Base-by-base conservation (phyloP, 1,140 invertebrate species). In the Radopholus similis region DNA sequence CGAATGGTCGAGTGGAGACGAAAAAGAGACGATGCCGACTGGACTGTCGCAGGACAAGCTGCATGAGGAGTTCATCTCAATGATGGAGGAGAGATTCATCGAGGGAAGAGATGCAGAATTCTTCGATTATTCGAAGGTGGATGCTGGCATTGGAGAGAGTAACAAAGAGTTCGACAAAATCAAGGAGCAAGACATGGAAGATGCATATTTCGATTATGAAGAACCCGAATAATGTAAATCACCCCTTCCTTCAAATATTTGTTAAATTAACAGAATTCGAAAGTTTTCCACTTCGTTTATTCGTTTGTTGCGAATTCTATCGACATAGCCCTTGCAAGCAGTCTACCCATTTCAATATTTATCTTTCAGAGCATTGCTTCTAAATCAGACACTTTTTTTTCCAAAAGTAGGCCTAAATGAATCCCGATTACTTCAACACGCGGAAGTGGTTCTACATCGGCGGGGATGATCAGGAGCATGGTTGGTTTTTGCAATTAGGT, bases 1-100 rank as follows among this genome's bases (percentile, higher is more conserved):
- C 21, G 64, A 64, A 42, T 66, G 64, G 64, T 66, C 66, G 2
- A 68, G 66, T 35, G 68, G 68, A 23, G 66, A 68, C 18, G 64
- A 66, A 15, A 11, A 70, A 11, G 66, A 68, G 26, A 34, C 40
- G 13, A 78, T 30, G 65, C 75, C 35, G 71, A 78, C n/a, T 13
- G 73, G 68, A 13, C 34, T 70, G 21, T 67, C 71, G 34, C 83
- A 85, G 65, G 84, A 83, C 53, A 82, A 86, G 49, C 76, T 91
- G n/a, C 86, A 87, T 68, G 86, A 90, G 77, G 92, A 95, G 84
- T 95, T 94, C 83, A 83, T 90, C 15, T 88, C 89, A 40, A 87
- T 89, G 70, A 95, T 95, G 92, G 90, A 92, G 81, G 87, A 89
- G 74, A 89, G 87, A 80, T 95, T 95, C 83, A 80, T 95, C 32